Conservation (phyloP, 2,797 vertebrate species). For the Pantherophis vulpinus region DNA sequence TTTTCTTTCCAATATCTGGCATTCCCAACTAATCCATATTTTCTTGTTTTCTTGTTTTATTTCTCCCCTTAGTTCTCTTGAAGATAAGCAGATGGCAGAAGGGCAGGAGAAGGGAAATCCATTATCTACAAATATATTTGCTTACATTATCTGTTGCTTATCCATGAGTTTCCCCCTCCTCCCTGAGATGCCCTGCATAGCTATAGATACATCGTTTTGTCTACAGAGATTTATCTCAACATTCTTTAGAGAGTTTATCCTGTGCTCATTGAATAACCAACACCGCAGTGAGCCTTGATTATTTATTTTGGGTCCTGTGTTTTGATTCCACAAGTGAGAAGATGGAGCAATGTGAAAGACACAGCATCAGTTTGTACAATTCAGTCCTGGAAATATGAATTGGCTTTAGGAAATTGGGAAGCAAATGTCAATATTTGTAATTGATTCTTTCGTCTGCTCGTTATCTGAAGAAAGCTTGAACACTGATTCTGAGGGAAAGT, state of each 20-base stretch:
- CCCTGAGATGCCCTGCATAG: too few relatives aligned
- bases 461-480: neutral
- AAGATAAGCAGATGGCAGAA: too few relatives aligned
- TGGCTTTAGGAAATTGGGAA: neutral
- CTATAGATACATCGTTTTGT: neutral
- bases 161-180: too few relatives aligned
- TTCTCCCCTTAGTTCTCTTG: too few relatives aligned
- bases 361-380: neutral
- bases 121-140: neutral
- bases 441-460: neutral
- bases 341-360: neutral
- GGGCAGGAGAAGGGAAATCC: too few relatives aligned
- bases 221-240: neutral
- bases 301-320: neutral
- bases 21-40: too few relatives aligned
- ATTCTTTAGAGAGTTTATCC: neutral
- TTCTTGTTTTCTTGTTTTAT: too few relatives aligned
- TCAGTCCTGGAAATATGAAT: neutral
- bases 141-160: neutral
- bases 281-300: neutral
- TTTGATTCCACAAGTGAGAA: neutral
- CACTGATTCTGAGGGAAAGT: too few relatives aligned
- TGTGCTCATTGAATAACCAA: neutral
- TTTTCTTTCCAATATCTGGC: too few relatives aligned
- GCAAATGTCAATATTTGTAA: neutral